These are phyloP conservation scores for Phymanthus crucifer DNA, from an alignment of 92 coral and sea anemone genomes.

Conservation along the genomic window DNA sequence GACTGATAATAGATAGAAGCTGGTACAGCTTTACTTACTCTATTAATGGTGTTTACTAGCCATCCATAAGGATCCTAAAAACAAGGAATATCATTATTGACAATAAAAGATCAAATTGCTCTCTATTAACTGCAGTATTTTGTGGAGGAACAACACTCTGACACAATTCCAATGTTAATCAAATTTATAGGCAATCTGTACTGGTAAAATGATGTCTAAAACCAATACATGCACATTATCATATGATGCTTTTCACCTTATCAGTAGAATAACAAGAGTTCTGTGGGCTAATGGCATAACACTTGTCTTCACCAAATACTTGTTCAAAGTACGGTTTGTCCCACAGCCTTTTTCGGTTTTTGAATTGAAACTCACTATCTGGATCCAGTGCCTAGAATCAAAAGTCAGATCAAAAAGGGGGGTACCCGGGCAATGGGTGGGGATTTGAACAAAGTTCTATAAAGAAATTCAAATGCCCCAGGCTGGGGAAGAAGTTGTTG, in stretches of 20 bases:
- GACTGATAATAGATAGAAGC: too few relatives aligned
- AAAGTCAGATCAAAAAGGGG: neutral
- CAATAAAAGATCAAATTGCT: too few relatives aligned
- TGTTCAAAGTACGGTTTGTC: constrained; percentile 75
- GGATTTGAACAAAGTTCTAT: too few relatives aligned
- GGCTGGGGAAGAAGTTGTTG: too few relatives aligned
- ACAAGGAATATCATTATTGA: neutral
- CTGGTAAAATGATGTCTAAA: too few relatives aligned
- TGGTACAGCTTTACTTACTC: constrained; percentile 38
- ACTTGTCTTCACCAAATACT: constrained; percentile 80
- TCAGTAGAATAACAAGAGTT: constrained; percentile 53
- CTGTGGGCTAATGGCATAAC: constrained; percentile 73
- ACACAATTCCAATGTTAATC: too few relatives aligned
- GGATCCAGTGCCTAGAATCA: constrained; percentile 69
- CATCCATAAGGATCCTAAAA: constrained; percentile 81
- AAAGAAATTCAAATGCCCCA: too few relatives aligned
- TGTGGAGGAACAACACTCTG: neutral
- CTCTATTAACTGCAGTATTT: too few relatives aligned
- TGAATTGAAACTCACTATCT: constrained; percentile 83
- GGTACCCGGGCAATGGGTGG: too few relatives aligned
- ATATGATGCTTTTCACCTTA: constrained; percentile 40
- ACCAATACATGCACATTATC: neutral
- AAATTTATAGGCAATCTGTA: too few relatives aligned
- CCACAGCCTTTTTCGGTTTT: constrained; percentile 68
- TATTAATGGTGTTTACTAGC: constrained; percentile 76